Percentiles rank a stretch among this genome's conserved stretches.
These are phyloP conservation scores for Myotis myotis DNA, from an alignment of 2,797 vertebrate genomes.

Conservation along the genomic window DNA sequence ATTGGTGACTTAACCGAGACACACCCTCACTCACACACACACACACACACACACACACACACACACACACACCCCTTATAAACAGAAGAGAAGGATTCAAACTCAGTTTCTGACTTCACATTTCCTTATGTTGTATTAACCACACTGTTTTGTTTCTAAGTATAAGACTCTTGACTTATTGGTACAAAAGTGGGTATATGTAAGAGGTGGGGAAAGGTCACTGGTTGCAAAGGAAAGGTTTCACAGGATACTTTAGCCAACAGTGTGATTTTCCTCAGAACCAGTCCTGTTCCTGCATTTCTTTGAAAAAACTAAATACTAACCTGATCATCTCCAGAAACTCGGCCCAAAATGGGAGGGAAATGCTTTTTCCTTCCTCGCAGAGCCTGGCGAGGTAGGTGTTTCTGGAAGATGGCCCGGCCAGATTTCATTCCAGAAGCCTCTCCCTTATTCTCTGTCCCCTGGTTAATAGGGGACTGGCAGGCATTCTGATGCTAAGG, in stretches of 20 bases:
- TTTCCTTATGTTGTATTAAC: background rate
- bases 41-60: background rate
- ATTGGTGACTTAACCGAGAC: background rate
- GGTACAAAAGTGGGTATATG: background rate
- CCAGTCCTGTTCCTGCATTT: background rate
- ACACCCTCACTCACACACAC: background rate
- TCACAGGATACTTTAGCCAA: background rate
- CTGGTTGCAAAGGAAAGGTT: background rate
- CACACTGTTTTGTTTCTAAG: background rate
- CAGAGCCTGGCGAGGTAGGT: background rate
- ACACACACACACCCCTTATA: background rate
- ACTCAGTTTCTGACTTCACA: background rate
- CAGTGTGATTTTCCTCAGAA: background rate
- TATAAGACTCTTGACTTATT: background rate
- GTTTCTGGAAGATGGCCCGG: background rate
- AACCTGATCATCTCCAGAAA: background rate
- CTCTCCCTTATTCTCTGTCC: background rate
- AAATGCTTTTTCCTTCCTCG: background rate
- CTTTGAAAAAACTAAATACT: background rate
- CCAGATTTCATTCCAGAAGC: background rate
- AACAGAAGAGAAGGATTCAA: background rate
- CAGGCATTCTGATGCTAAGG: background rate
- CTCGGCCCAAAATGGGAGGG: background rate
- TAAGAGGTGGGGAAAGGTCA: background rate
- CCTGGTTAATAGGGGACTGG: background rate